These are phyloP conservation scores for Anguilla rostrata DNA, from an alignment of 2,113 vertebrate genomes.

Conservation along the genomic window DNA sequence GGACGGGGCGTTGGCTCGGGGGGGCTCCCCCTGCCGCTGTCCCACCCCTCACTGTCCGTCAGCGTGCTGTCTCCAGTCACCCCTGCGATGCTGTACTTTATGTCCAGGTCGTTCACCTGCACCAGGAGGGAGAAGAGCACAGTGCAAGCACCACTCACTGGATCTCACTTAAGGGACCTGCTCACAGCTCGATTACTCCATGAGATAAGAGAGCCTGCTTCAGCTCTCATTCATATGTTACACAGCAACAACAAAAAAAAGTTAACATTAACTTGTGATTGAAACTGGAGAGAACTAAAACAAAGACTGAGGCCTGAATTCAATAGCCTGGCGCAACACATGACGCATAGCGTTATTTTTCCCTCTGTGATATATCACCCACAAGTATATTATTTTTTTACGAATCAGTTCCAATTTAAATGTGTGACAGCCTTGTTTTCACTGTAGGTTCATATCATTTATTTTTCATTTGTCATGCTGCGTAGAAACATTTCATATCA, in stretches of 20 bases:
- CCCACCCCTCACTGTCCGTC: slow-evolving; percentile 55
- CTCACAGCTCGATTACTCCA: not conserved
- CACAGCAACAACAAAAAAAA: not conserved
- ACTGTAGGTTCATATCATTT: not conserved
- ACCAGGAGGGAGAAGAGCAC: slow-evolving; percentile 16
- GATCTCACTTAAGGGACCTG: not conserved
- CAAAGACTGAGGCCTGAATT: not conserved
- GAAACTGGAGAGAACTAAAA: not conserved
- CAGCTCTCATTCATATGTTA: too few relatives aligned
- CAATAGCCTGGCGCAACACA: not conserved
- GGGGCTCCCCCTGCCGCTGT: slow-evolving; percentile 27
- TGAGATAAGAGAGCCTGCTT: too few relatives aligned
- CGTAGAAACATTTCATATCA: not conserved
- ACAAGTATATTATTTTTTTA: not conserved
- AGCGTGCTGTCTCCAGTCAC: slow-evolving; percentile 55
- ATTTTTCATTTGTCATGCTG: not conserved
- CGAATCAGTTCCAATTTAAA: not conserved
- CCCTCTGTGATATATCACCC: not conserved
- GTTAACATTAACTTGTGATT: not conserved
- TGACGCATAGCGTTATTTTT: not conserved
- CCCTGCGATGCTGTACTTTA: slow-evolving; percentile 53
- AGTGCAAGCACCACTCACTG: not conserved
- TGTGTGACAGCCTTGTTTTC: not conserved
- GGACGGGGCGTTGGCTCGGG: slow-evolving; percentile 24
- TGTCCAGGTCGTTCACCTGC: slow-evolving; percentile 66